These are phyloP conservation scores for Ernsta delagoae DNA, from an alignment of 2,888 invertebrate species.

Conservation along the genomic window DNA sequence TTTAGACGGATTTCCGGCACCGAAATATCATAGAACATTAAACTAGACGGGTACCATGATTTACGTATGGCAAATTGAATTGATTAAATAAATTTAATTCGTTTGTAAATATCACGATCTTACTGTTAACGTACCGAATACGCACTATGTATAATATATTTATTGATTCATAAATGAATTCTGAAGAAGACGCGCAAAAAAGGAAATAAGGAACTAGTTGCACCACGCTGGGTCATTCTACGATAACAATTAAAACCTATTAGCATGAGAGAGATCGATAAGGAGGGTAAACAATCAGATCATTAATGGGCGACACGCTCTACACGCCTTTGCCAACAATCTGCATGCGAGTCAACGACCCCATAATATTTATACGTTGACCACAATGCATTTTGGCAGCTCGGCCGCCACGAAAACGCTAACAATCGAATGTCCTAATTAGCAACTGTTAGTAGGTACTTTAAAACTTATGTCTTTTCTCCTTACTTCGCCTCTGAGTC, in stretches of 20 bases:
- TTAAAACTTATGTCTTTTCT: background rate
- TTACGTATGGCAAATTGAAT: too few species aligned
- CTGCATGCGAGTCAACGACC: conserved; percentile 31
- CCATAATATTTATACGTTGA: conserved; percentile 35
- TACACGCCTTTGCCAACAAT: conserved; percentile 34
- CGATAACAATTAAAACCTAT: conserved; percentile 1
- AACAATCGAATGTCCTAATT: conserved; percentile 27
- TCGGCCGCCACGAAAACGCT: conserved; percentile 23
- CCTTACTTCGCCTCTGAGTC: background rate
- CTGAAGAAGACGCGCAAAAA: background rate
- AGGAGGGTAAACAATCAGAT: conserved; percentile 30
- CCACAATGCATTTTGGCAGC: conserved; percentile 36
- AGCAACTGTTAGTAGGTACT: conserved; percentile 11
- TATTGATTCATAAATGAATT: too few species aligned
- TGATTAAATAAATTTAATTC: too few species aligned
- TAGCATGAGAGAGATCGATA: conserved; percentile 15
- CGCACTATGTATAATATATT: too few species aligned
- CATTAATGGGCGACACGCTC: conserved; percentile 30
- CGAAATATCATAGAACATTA: background rate
- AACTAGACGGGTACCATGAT: too few species aligned
- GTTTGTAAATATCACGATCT: too few species aligned
- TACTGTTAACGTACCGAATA: background rate
- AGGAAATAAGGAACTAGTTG: background rate
- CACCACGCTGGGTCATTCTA: background rate
- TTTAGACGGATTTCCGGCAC: background rate